Base-by-base conservation (phyloP, 23 tunicate genomes). In the Trididemnum miniatum region DNA sequence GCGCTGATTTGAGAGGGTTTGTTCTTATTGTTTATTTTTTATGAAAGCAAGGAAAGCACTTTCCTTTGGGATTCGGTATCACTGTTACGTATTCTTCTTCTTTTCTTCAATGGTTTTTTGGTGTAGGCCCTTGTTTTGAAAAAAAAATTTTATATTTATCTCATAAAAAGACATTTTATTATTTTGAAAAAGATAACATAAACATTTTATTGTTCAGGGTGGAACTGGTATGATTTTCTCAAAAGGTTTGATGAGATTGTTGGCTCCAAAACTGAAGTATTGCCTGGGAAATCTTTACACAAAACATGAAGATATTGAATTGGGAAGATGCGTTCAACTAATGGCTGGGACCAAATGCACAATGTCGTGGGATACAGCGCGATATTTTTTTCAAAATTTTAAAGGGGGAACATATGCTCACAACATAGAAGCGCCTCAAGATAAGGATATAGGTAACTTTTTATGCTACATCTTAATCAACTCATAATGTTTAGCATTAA, bases 281-380 rank as follows among this genome's bases (percentile, higher is more conserved):
- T 94, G 98, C 69, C 59, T 89, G 40, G 51, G 36, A 23, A 31
- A 85, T 23, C 34, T 89, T 64, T 51, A 30, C 36, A 89, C 98
- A 0, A 95, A 94, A 35, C 98, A 94, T 59, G 98, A 94, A 81
- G 98, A 94, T 74, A 76, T 94, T 36, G 98, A 94, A 69, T 50
- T 94, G 28, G 98, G 98, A 65, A 30, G 98, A 33, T 94, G 91
- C 34, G 90, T 89, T 0, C 59, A 32, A 31, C 59, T 52, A 33
- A 32, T 59, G 59, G 52, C 97, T 12, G 85, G 88, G 7, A 75
- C 71, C 5, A 72, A 79, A 0, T 92, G 97, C 65, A 78, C 91
- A 34, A 36, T 34, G 37, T 57, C 86, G 24, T 92, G 83, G 80
- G 88, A 92, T 35, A 65, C 84, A 5, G 25, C n/a, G 0, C 50